Conservation (phyloP, 2,888 invertebrate genomes). For the Subacronicta megacephala region DNA sequence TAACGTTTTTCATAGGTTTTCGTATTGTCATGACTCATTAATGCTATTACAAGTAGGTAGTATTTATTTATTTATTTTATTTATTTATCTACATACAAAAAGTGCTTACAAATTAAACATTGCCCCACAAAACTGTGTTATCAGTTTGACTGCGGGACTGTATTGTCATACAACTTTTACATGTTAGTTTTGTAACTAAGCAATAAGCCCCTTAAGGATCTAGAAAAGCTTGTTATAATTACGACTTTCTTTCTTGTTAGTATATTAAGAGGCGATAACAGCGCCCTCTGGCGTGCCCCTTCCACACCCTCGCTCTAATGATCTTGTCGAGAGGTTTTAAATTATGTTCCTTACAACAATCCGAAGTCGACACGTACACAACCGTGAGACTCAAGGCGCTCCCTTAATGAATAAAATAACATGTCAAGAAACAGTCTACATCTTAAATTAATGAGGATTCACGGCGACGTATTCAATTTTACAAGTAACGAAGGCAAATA, state of each 20-base stretch:
- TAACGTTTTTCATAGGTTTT: too few relatives aligned
- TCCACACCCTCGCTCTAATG: constrained; percentile 71
- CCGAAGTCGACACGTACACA: constrained; percentile 80
- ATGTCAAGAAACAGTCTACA: constrained; percentile 86
- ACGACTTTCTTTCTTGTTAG: constrained; percentile 17
- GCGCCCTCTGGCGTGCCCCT: constrained; percentile 59
- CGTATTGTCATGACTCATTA: too few relatives aligned
- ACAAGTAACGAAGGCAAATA: constrained; percentile 85
- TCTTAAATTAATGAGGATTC: constrained; percentile 88
- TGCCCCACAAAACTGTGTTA: too few relatives aligned
- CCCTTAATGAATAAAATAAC: constrained; percentile 88
- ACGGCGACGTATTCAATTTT: constrained; percentile 85
- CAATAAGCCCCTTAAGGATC: too few relatives aligned
- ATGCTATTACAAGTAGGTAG: too few relatives aligned
- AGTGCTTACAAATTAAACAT: too few relatives aligned
- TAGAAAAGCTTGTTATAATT: constrained; percentile 31
- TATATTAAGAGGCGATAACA: constrained; percentile 52
- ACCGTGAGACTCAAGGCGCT: constrained; percentile 75
- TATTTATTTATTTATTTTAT: too few relatives aligned
- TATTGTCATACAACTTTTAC: too few relatives aligned
- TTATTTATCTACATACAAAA: too few relatives aligned
- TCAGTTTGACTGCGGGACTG: too few relatives aligned
- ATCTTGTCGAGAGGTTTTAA: constrained; percentile 84
- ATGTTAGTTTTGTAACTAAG: too few relatives aligned
- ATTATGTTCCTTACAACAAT: constrained; percentile 87